Base-by-base conservation (phyloP, 2,888 invertebrate genomes). In the Chrysina gloriosa region DNA sequence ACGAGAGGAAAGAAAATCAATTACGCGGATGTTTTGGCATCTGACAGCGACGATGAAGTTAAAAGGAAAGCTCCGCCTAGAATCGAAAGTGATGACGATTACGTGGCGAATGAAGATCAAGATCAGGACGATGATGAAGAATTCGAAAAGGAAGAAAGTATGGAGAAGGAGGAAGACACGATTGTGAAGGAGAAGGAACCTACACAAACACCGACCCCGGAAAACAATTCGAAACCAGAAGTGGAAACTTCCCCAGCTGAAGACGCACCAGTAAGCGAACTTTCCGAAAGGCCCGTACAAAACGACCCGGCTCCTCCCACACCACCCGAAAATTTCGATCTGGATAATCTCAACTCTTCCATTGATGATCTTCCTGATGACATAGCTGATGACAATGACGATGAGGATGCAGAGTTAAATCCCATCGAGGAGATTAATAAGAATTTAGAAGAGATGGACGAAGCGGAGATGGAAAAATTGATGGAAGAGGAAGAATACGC, bases 1-100 rank as follows among this genome's bases (percentile, higher is more conserved):
- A 93, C 93, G 0, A 82, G 93, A 3, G 92, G 92, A 71, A 87
- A 88, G 74, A 90, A 90, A 82, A 91, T 92, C 70, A 90, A 91
- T 80, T 94, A 94, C 77, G 89, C 92, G 2, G 94, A 93, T 82
- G 89, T 66, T 42, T 61, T 70, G 39, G 74, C 90, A 71, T 90
- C 92, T 0, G 92, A 92, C 79, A 91, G 90, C 54, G 93, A 90
- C 78, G 92, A 90, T 80, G 85, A 86, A 71, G 74, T 77, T 76
- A 84, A 79, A 69, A 83, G 83, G 70, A 83, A 82, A 36, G 74
- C 82, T 42, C 79, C 81, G 63, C 85, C 84, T 39, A 84, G 85
- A 6, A 83, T 82, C 16, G 65, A 72, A 54, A 85, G 86, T 69
- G 86, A 84, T 76, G 86, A 82, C 69, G 86, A 86, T 73, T 86